Base-by-base conservation (phyloP, 2,888 invertebrate species). In the Lochmaea capreae region DNA sequence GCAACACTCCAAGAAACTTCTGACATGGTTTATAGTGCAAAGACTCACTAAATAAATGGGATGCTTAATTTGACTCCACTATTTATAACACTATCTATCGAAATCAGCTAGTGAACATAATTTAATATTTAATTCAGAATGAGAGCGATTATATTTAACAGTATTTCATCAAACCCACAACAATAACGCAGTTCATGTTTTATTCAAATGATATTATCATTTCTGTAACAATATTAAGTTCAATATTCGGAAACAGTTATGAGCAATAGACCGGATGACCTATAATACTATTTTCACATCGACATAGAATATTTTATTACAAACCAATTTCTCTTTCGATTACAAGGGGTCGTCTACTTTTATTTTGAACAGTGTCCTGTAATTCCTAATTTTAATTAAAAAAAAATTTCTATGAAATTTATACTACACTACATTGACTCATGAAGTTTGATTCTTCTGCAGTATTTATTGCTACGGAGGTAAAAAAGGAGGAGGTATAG, bases 231-330 rank as follows among this genome's bases (percentile, higher is more conserved):
- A n/a, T 33, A 33, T 33, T 8, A 33, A 57, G 18, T 57, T 22
- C 12, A 46, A 18, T 61, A 61, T 61, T 61, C 46, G 49, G 26
- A 61, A 49, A 68, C 68, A 68, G 68, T 68, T 68, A 68, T 61
- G 5, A 42, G 68, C 61, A 68, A 26, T 58, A 68, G 61, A 61
- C 68, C 49, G 68, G 42, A 49, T 68, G 68, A 68, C 59, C 68
- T 59, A 59, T 58, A 67, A 59, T 33, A 33, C 14, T n/a, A 57
- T 16, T 57, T 18, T 18, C 14, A 22, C 14, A 33, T 33, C 33
- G n/a, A 33, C 59, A 58, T 67, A 67, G 16, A 16, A 18, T 43
- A 18, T 16, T 22, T 16, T 54, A 42, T 14, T 16, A 58, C 12
- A 57, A 16, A 67, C 26, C 14, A 58, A 58, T 58, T 58, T 58